Conservation (phyloP, 2,888 invertebrate species). For the Steromphala cineraria region DNA sequence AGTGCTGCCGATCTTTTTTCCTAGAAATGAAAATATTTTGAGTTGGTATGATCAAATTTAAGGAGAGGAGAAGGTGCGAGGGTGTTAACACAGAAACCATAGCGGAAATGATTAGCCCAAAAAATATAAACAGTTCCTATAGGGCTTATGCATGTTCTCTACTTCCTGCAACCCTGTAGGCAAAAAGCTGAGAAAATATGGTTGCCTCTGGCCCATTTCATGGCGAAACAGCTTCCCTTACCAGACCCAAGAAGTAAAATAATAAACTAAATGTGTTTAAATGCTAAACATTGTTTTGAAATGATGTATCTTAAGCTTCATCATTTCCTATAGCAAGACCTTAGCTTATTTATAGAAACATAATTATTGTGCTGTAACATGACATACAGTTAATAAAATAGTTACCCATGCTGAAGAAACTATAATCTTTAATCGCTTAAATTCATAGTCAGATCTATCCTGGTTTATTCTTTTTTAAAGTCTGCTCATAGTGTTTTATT, state of each 20-base stretch:
- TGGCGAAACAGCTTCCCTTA: background rate
- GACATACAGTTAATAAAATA: too few species aligned
- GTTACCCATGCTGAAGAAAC: too few species aligned
- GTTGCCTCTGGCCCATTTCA: background rate
- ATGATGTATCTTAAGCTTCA: background rate
- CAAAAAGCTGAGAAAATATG: background rate
- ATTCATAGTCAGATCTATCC: too few species aligned
- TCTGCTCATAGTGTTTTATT: too few species aligned
- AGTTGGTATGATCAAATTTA: constrained; percentile 15
- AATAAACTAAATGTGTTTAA: constrained; percentile 14
- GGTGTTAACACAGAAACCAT: constrained; percentile 10
- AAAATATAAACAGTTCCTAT: background rate
- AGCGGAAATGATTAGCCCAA: constrained; percentile 19
- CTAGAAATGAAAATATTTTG: constrained; percentile 17
- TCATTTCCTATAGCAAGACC: background rate
- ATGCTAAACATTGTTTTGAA: constrained; percentile 3
- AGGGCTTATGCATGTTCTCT: background rate
- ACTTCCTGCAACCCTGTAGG: background rate
- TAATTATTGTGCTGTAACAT: background rate
- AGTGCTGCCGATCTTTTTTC: background rate
- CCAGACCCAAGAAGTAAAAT: background rate
- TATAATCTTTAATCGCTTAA: too few species aligned
- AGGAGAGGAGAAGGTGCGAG: background rate
- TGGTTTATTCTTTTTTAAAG: too few species aligned
- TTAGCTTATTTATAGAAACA: background rate